phyloP scores from a whole-genome alignment of 2,888 invertebrate species.

The Drosophila subquinaria region DNA sequence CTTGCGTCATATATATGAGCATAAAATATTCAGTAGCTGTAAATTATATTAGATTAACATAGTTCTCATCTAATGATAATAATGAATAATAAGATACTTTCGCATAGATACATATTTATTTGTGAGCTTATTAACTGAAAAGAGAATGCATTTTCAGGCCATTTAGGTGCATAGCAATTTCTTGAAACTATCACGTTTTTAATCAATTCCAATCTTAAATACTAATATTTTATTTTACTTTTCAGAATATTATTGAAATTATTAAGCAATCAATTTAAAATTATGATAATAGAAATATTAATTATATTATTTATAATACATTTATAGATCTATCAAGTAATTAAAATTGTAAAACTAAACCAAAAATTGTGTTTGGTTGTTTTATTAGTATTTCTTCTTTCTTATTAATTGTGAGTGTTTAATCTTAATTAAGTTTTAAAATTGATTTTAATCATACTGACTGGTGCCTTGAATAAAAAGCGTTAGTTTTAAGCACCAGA shows the following conservation, averaged over 20 bases:
- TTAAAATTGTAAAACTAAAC: background rate
- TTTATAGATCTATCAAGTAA: no score
- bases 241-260: background rate
- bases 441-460: no score
- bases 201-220: no score
- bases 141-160: background rate
- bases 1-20: background rate
- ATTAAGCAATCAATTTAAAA: background rate
- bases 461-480: no score
- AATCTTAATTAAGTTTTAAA: no score
- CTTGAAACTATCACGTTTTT: background rate
- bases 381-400: no score
- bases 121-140: conserved; percentile 1
- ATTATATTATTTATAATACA: no score
- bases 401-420: no score
- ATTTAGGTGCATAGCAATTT: conserved; percentile 2
- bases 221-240: no score
- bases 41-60: conserved; percentile 6
- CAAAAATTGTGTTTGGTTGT: no score
- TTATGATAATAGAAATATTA: no score
- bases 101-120: conserved; percentile 1
- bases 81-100: conserved; percentile 2
- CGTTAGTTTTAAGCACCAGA: no score
- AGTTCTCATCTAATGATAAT: background rate
- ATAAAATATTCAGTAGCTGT: conserved; percentile 18